phyloP scores from a whole-genome alignment of 2,113 vertebrate species.

The Eleginops maclovinus region DNA sequence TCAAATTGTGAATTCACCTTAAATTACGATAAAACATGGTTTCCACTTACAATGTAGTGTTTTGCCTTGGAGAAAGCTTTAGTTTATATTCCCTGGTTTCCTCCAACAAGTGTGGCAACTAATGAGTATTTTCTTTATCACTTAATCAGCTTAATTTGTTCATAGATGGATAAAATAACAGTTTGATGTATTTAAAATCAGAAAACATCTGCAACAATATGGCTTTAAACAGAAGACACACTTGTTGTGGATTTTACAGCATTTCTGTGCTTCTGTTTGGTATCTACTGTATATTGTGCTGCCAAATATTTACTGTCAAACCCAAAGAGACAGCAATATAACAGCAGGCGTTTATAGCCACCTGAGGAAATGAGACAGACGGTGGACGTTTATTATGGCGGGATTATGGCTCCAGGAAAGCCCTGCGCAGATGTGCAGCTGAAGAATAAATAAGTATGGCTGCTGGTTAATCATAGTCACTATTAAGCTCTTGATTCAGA shows the following conservation, averaged over 20 bases:
- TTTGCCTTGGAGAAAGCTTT: not conserved
- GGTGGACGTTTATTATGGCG: conserved; percentile 1
- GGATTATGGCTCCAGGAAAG: not conserved
- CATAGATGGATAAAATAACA: not conserved
- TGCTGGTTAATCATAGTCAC: not conserved
- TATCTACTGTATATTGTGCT: not conserved
- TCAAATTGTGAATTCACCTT: not conserved
- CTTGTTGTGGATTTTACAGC: not conserved
- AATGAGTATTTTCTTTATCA: not conserved
- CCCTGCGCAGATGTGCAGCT: not conserved
- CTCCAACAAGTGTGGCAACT: not conserved
- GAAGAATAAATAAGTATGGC: not conserved
- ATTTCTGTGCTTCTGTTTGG: not conserved
- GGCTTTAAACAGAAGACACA: not conserved
- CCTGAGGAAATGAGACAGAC: conserved; percentile 17
- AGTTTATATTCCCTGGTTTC: not conserved
- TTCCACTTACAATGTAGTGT: not conserved
- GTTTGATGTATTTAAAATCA: not conserved
- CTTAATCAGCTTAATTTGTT: not conserved
- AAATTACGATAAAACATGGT: not conserved
- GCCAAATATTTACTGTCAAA: conserved; percentile 1
- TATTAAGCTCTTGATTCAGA: not conserved
- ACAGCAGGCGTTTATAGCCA: not conserved
- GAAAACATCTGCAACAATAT: not conserved
- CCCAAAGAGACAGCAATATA: not conserved